These are phyloP conservation scores for Cataglyphis altisquamis DNA, from an alignment of 2,888 invertebrate genomes.

Conservation along the genomic window DNA sequence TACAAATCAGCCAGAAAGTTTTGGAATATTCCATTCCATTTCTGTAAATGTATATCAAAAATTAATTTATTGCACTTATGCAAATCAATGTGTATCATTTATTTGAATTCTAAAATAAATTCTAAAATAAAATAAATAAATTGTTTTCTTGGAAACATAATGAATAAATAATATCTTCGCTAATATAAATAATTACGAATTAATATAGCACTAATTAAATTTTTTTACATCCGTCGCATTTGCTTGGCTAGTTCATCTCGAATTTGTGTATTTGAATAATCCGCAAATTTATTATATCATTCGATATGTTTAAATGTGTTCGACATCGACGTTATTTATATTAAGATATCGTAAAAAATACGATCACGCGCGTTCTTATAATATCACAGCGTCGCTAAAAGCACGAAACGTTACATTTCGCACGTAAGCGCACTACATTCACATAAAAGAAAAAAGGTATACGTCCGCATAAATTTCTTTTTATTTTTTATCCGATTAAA, in stretches of 20 bases:
- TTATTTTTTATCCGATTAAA: constrained; percentile 47
- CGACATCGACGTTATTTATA: neutral
- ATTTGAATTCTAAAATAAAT: neutral
- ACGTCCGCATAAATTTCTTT: constrained; percentile 35
- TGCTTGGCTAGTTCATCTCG: neutral
- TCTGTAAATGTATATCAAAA: neutral
- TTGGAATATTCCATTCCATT: neutral
- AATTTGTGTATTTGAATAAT: constrained; percentile 17
- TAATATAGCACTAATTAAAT: neutral
- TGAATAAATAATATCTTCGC: neutral
- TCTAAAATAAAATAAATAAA: neutral
- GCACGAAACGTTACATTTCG: neutral
- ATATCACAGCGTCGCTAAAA: neutral
- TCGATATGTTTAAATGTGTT: neutral
- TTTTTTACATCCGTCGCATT: neutral
- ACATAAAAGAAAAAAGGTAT: neutral
- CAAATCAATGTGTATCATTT: too few relatives aligned
- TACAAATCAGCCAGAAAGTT: neutral
- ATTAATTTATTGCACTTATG: neutral
- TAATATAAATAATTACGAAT: neutral
- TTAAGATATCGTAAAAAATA: constrained; percentile 23
- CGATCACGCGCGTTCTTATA: neutral
- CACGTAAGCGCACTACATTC: neutral
- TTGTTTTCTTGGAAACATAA: neutral
- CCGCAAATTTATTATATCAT: neutral